Base-by-base conservation (phyloP, 2,797 vertebrate species). In the Synaphobranchus kaupii region DNA sequence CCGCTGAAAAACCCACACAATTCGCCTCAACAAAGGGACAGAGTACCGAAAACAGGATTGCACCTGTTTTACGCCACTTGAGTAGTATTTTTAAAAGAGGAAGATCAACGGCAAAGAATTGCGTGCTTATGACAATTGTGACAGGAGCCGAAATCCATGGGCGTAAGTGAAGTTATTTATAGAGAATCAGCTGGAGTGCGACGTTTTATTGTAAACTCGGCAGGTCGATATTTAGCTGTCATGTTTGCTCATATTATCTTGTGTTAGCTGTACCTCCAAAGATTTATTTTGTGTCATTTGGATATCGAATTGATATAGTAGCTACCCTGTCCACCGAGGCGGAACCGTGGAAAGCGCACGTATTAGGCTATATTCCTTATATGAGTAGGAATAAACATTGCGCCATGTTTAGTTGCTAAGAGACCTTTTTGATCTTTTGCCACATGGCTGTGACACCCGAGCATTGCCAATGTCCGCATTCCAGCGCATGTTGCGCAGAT, bases 401-500 rank as follows among this genome's bases (percentile, higher is more conserved):
- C 92, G 91, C 90, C 91, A 92, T 91, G 91, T 73, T 87, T 87
- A 90, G 93, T 90, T 90, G 93, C 91, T 90, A 81, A 91, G 90
- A 56, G 76, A 76, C 50, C 86, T 73, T 91, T 90, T 87, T 89
- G 92, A 91, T 84, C 34, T 87, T 90, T 84, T 93, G 93, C 91
- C 93, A 92, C 92, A 91, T 92, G 92, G 92, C 88, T 92, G 73
- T 87, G 89, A 66, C 82, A 80, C 60, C 54, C 25, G 90, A 90
- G 90, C 92, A 90, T 90, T 89, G 91, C 92, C 96, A 93, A 97
- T 95, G 97, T 98, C 98, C 97, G 97, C 98, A 98, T 98, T 98
- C 97, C 97, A 97, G 94, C 95, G 96, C 95, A 95, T 97, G 97
- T 98, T 97, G 97, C 98, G 98, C 97, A 98, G 96, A 97, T 97